phyloP scores from a whole-genome alignment of 2,888 invertebrate genomes.

The Luperina testacea region DNA sequence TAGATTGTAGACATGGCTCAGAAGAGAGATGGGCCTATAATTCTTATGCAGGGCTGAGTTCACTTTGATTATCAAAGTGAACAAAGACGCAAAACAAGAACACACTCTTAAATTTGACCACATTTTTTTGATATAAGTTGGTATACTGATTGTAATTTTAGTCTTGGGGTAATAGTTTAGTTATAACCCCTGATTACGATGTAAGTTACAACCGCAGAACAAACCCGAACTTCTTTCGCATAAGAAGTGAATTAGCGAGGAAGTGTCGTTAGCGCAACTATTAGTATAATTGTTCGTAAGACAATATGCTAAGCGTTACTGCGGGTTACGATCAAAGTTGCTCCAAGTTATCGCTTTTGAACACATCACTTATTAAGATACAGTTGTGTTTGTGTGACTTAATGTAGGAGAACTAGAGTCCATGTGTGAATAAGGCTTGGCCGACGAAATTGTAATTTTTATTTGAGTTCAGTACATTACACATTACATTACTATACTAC shows the following conservation, averaged over 20 bases:
- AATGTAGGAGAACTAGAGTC: not conserved
- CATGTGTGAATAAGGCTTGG: not conserved
- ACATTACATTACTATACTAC: too few species aligned
- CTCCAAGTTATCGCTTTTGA: slow-evolving; percentile 19
- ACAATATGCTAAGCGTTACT: slow-evolving; percentile 61
- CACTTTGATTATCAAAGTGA: not conserved
- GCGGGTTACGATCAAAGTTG: slow-evolving; percentile 63
- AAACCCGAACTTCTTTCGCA: slow-evolving; percentile 38
- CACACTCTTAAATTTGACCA: not conserved
- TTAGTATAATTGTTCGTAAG: slow-evolving; percentile 56
- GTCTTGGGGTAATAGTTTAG: not conserved
- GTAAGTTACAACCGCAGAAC: slow-evolving; percentile 15
- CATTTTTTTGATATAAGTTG: not conserved
- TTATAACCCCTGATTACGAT: not conserved
- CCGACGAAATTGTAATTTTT: not conserved
- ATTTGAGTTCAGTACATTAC: too few species aligned
- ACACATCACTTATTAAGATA: slow-evolving; percentile 34
- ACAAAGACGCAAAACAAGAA: too few species aligned
- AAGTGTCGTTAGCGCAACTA: slow-evolving; percentile 57
- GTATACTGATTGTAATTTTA: not conserved
- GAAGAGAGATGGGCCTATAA: too few species aligned
- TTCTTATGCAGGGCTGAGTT: not conserved
- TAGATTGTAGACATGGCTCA: too few species aligned
- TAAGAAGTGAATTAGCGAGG: slow-evolving; percentile 51
- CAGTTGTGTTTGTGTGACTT: slow-evolving; percentile 2